Evolutionary conservation across 1,140 invertebrate species (phyloP), one percentile per base, ranked within the genome.

Genomic region (Macrostomum lignano): DNA sequence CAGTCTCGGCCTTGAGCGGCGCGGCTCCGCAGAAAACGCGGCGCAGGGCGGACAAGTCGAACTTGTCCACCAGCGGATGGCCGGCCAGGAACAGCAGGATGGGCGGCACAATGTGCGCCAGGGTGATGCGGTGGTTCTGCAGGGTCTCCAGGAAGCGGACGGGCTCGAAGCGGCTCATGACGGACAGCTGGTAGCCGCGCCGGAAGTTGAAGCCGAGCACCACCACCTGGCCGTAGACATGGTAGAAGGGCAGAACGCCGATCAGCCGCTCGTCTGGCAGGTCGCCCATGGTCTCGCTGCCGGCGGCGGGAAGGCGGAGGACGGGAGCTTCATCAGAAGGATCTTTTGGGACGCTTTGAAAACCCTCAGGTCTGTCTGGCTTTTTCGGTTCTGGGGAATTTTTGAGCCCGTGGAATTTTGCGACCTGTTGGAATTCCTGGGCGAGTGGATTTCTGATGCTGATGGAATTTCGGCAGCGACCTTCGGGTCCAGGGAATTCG

Each of bases 171-270:
- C 19, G 15, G 4, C 14, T 7, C 9, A 5, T 7, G 19, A 28
- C 9, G 3, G 19, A 14, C 5, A 17, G 14, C 3, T 14, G 26
- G 5, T 5, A 9, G 15, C 26, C 26, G 19, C 15, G 9, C 14
- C 3, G 3, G 19, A 28, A 28, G 5, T 7, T 15, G 4, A 3
- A 5, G 3, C 19, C 9, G 39, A 62, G 43, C 5, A 54, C 43
- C 2, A 47, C 41, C 3, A 43, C 42, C 51, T 78, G 58, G 0
- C 75, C 77, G 46, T 73, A 84, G 34, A 72, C 72, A 45, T 88
- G 79, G 42, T 71, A 84, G 46, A 77, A 67, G 3, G 78, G 79
- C 24, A 86, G 48, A 4, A 81, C 55, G 1, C 52, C 53, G 9
- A 63, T 24, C 7, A 51, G 41, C 0, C 64, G 51, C 26, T 69